These are phyloP conservation scores for Schizopygopsis malacanthus DNA, from an alignment of 2,797 vertebrate species.

Conservation along the genomic window DNA sequence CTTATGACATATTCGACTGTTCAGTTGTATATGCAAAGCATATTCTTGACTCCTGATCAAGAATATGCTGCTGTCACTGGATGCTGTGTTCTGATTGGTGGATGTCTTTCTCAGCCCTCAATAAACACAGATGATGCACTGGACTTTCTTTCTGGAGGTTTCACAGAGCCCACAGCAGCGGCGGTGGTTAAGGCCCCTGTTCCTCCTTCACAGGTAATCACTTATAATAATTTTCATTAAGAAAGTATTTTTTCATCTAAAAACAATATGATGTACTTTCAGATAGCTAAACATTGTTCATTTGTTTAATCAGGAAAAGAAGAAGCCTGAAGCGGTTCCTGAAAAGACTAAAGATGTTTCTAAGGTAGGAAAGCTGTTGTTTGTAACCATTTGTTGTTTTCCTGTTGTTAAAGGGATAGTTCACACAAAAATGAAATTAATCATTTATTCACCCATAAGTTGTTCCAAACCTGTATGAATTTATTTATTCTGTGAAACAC, in stretches of 20 bases:
- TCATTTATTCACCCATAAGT: too few relatives aligned
- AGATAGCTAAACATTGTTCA: background rate
- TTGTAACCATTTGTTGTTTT: too few relatives aligned
- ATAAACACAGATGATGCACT: constrained; percentile 67
- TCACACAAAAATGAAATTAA: too few relatives aligned
- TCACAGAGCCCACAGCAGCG: constrained; percentile 58
- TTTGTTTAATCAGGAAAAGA: constrained; percentile 52
- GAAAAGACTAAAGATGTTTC: constrained; percentile 47
- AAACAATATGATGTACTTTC: too few relatives aligned
- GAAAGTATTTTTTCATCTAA: background rate
- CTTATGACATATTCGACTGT: background rate
- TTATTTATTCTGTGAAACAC: too few relatives aligned
- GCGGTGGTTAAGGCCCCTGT: constrained; percentile 63
- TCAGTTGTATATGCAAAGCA: background rate
- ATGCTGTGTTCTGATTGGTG: constrained; percentile 24
- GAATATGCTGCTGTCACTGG: background rate
- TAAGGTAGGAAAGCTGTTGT: constrained; percentile 31
- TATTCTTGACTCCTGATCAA: background rate
- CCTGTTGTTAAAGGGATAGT: too few relatives aligned
- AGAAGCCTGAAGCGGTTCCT: constrained; percentile 35
- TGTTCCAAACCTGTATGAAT: too few relatives aligned
- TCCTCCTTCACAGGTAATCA: constrained; percentile 62
- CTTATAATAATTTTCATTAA: background rate
- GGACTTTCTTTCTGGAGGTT: constrained; percentile 72
- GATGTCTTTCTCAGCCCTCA: constrained; percentile 63